Evolutionary conservation across 2,888 invertebrate species (phyloP).

Genomic region (Agrochola circellaris): DNA sequence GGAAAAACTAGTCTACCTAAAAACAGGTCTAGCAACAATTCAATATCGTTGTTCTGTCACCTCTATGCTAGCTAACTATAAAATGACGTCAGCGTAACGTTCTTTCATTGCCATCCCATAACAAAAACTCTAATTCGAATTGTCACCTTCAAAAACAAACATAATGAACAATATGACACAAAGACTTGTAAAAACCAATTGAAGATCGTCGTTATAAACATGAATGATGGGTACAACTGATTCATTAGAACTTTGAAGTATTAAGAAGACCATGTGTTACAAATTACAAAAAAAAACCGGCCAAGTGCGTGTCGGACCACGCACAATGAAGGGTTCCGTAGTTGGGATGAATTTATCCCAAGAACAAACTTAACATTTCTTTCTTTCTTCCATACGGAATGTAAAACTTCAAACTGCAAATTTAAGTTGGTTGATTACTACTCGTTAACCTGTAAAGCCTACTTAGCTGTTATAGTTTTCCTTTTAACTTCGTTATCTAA

Average conservation of each 20-base stretch:
- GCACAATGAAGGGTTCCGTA: no score
- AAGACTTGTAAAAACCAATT: conserved; percentile 30
- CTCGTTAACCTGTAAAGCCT: no score
- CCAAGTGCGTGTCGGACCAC: no score
- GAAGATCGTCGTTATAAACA: conserved; percentile 1
- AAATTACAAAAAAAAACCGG: background rate
- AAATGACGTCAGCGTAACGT: conserved; percentile 16
- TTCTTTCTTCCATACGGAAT: no score
- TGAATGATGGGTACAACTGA: conserved; percentile 37
- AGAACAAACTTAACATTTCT: no score
- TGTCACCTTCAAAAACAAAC: conserved; percentile 49
- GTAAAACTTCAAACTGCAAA: no score
- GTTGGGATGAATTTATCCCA: no score
- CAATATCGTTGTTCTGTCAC: conserved; percentile 21
- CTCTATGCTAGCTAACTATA: background rate
- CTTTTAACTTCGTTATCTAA: no score
- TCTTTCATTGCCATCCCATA: conserved; percentile 8
- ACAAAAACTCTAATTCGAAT: conserved; percentile 51
- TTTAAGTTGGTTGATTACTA: no score
- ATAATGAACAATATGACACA: conserved; percentile 34
- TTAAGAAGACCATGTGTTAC: conserved; percentile 20
- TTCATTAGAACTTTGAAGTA: conserved; percentile 13
- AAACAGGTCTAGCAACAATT: conserved; percentile 1
- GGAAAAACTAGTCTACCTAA: background rate
- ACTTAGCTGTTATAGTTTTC: no score